Evolutionary conservation across 2,797 vertebrate species (phyloP), one percentile per base, ranked within the genome.

Genomic region (Hybognathus amarus): DNA sequence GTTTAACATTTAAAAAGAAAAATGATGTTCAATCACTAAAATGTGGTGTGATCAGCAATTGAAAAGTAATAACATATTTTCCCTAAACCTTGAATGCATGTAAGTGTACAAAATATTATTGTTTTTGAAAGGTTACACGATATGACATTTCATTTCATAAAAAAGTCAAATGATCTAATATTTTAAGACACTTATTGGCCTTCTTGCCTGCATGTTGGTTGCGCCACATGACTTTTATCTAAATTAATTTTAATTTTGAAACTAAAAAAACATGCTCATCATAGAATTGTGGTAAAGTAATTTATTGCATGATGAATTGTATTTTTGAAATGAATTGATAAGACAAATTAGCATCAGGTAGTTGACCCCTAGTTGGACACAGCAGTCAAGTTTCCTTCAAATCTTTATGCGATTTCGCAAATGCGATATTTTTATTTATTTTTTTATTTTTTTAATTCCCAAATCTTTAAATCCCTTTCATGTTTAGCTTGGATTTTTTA

Each of bases 401-500:
- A 80, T 18, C 52, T 59, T 61, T 45, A 63, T 63, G 27, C 27
- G 30, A 7, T 64, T 64, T n/a, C 20, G 13, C 22, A 73, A 36
- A 36, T 30, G 30, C n/a, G n/a, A n/a, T n/a, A n/a, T n/a, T n/a
- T n/a, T n/a, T n/a, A n/a, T n/a, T n/a, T n/a, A n/a, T n/a, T n/a
- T n/a, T n/a, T n/a, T n/a, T n/a, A n/a, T n/a, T n/a, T n/a, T n/a
- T n/a, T n/a, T n/a, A n/a, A n/a, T n/a, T n/a, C n/a, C 40, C 15
- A 68, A 24, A 68, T 68, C 64, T 40, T 33, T 40, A 38, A 68
- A 79, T 40, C 0, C 0, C 22, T 56, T 3, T 40, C 42, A 64
- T 11, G 1, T 74, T 74, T 47, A 30, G 20, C 20, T 70, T 71
- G 54, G 79, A 47, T 73, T 71, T 81, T 47, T 63, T 61, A 73